phyloP scores from a whole-genome alignment of 2,888 invertebrate genomes.

The Craniophora ligustri region DNA sequence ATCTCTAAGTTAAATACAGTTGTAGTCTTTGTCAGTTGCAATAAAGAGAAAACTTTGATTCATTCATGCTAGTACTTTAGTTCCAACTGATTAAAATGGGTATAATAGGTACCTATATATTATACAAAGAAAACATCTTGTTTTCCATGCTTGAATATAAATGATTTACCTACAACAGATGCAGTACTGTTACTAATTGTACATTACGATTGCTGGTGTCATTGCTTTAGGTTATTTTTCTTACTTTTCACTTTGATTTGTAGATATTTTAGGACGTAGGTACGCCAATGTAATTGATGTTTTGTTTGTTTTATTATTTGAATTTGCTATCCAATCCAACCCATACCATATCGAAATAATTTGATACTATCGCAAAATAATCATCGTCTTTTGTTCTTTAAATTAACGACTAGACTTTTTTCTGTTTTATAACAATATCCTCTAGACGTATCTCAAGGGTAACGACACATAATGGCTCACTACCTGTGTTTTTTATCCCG shows the following conservation, averaged over 20 bases:
- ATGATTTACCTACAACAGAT: too few species aligned
- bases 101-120: too few species aligned
- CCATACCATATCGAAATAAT: neutral
- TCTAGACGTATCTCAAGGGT: constrained; percentile 84
- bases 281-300: constrained; percentile 17
- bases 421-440: constrained; percentile 67
- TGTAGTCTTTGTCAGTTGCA: constrained; percentile 30
- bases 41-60: constrained; percentile 37
- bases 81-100: constrained; percentile 28
- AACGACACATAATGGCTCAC: constrained; percentile 81
- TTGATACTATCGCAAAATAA: constrained; percentile 20
- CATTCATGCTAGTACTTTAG: constrained; percentile 36
- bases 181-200: too few species aligned
- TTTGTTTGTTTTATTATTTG: too few species aligned
- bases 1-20: constrained; percentile 27
- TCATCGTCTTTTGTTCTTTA: constrained; percentile 39
- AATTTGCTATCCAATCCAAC: constrained; percentile 8
- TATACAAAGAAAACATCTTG: neutral
- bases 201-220: neutral
- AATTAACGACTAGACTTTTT: constrained; percentile 29
- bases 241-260: neutral
- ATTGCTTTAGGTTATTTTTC: neutral
- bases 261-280: too few species aligned
- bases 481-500: constrained; percentile 86
- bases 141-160: neutral